Base-by-base conservation (phyloP, 2,888 invertebrate genomes). In the Lepidochitona cinerea region DNA sequence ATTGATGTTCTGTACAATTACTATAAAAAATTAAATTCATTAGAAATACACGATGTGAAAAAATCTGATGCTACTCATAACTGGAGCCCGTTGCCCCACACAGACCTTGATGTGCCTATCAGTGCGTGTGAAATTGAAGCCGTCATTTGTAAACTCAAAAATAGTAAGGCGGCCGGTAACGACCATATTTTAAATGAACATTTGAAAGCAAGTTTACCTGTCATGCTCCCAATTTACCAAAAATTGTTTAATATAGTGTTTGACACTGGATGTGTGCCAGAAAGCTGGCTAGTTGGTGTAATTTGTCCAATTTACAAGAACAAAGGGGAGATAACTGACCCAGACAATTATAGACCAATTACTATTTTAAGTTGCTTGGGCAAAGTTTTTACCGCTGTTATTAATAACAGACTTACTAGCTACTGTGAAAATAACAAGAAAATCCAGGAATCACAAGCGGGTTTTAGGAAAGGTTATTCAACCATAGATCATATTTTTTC, bases 231-330 rank as follows among this genome's bases (percentile, higher is more conserved):
- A 12, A 66, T 66, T 4, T 66, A 36, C 18, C 35, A 23, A 14
- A 36, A 33, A 66, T 26, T 66, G 18, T 66, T 66, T 36, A 66
- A 66, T 36, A 18, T 35, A 18, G 35, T 66, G 14, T 66, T 36
- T 18, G 66, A 66, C 36, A 12, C 66, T 36, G 66, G 35, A 6
- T 23, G 9, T 66, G 12, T 66, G 26, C 33, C 65, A 29, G 65
- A 23, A 14, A 7, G 6, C 32, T 65, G 65, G 65, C 65, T 65
- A 32, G n/a, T 65, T 7, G 32, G 65, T 37, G 36, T 18, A 35
- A 66, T 59, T 29, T 29, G 29, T 29, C 59, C 59, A 29, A 59
- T 59, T 59, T 59, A 59, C 59, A 59, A 59, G n/a, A 66, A 66
- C 32, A 59, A 26, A 29, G 5, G 59, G 14, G 26, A 59, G 23